A percentile compares a stretch with the other conserved stretches of the same genome.
These are phyloP conservation scores for Labeo catla DNA, from an alignment of 2,113 vertebrate genomes.

Conservation along the genomic window DNA sequence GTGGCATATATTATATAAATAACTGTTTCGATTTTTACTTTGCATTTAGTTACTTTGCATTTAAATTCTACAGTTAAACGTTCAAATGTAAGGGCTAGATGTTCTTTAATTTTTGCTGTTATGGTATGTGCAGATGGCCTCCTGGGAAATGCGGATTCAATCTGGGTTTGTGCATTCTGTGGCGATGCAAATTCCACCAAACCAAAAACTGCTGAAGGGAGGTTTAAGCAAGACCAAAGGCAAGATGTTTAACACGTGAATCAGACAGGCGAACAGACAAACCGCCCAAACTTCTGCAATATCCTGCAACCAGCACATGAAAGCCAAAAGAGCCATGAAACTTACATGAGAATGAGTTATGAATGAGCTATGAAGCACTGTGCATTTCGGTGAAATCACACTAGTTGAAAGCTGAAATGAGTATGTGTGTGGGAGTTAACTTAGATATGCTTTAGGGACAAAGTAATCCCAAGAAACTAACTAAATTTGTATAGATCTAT, in stretches of 20 bases:
- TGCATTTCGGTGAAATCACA: not conserved
- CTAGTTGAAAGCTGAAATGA: not conserved
- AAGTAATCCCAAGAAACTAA: not conserved
- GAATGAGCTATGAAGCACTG: not conserved
- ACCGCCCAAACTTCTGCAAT: slow-evolving; percentile 10
- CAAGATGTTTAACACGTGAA: not conserved
- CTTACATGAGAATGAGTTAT: not conserved
- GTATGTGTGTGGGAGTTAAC: not conserved
- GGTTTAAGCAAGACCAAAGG: slow-evolving; percentile 1
- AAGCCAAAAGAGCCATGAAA: not conserved
- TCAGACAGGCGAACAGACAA: not conserved
- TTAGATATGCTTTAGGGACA: not conserved
- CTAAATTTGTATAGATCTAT: not conserved
- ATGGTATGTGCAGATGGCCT: not conserved
- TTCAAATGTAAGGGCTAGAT: not conserved
- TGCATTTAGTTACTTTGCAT: too few species aligned
- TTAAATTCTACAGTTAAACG: not conserved
- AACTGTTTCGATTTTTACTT: too few species aligned
- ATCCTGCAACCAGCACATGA: not conserved
- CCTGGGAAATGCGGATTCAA: not conserved
- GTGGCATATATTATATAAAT: too few species aligned
- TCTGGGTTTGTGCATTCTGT: slow-evolving; percentile 67
- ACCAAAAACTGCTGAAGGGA: not conserved
- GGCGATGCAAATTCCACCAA: not conserved
- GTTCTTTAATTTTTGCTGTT: not conserved